Percentiles rank a stretch among this genome's conserved stretches.
phyloP scores from a whole-genome alignment of 1,140 invertebrate genomes.

The Lepidurus apus region DNA sequence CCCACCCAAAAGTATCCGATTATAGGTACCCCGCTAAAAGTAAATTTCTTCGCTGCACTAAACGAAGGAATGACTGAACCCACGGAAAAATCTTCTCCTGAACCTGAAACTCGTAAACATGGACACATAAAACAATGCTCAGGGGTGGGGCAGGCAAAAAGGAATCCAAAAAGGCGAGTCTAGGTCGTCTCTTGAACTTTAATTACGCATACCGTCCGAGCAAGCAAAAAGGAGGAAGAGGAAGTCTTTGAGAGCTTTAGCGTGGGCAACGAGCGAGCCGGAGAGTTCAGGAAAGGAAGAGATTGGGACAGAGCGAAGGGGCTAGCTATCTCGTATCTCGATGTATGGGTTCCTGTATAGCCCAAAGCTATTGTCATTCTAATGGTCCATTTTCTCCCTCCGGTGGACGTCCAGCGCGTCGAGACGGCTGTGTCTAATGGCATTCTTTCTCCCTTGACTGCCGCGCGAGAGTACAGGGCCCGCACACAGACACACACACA shows the following conservation, averaged over 20 bases:
- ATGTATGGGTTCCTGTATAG: slow-evolving; percentile 17
- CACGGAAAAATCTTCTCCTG: not conserved
- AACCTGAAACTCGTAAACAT: not conserved
- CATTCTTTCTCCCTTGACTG: not conserved
- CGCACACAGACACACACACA: not conserved
- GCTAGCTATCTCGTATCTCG: not conserved
- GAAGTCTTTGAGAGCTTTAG: not conserved
- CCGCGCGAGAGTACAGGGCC: not conserved
- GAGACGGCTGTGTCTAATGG: slow-evolving; percentile 11
- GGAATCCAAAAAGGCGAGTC: not conserved
- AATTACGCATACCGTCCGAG: slow-evolving; percentile 2
- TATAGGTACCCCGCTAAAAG: too few species aligned
- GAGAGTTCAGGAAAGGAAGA: not conserved
- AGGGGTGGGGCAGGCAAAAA: not conserved
- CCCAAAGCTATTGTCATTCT: not conserved
- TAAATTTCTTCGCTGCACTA: not conserved
- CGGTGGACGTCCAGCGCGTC: slow-evolving; percentile 19
- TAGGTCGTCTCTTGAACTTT: not conserved
- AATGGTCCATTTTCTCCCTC: slow-evolving; percentile 19
- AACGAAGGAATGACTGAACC: not conserved
- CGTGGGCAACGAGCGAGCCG: not conserved
- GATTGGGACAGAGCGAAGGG: not conserved
- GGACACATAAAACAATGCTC: not conserved
- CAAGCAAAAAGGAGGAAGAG: not conserved
- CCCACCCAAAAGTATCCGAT: too few species aligned